Evolutionary conservation across 2,888 invertebrate species (phyloP).

Genomic region (Eustalomyia histrio): DNA sequence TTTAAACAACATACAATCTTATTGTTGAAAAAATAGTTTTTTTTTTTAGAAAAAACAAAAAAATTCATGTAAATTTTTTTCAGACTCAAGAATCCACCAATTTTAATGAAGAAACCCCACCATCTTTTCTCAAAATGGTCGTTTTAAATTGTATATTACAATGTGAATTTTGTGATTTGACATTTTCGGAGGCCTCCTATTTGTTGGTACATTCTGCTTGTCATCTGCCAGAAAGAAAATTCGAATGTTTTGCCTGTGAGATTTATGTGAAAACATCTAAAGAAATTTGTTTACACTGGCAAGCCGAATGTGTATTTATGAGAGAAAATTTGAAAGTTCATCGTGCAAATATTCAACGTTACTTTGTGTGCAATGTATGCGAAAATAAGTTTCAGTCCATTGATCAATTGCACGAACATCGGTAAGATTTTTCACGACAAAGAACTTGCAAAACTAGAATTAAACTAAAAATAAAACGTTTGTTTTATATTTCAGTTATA

Average conservation of each 20-base stretch:
- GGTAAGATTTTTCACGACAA: slow-evolving; percentile 69
- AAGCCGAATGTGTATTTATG: slow-evolving; percentile 78
- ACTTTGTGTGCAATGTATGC: slow-evolving; percentile 78
- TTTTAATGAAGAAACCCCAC: slow-evolving; percentile 64
- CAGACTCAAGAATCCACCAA: slow-evolving; percentile 13
- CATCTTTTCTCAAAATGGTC: slow-evolving; percentile 70
- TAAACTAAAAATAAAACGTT: neutral
- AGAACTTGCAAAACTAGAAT: neutral
- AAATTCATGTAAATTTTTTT: slow-evolving; percentile 1
- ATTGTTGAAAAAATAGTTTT: no score
- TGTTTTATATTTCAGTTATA: slow-evolving; percentile 72
- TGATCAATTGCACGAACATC: slow-evolving; percentile 77
- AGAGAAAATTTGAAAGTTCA: slow-evolving; percentile 73
- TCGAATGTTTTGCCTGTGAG: slow-evolving; percentile 79
- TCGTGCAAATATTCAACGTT: slow-evolving; percentile 70
- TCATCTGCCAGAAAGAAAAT: slow-evolving; percentile 74
- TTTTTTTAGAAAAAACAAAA: no score
- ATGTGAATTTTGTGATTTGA: slow-evolving; percentile 83
- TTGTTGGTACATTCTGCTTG: slow-evolving; percentile 77
- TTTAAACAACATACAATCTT: no score
- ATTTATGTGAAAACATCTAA: slow-evolving; percentile 80
- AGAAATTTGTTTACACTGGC: slow-evolving; percentile 82
- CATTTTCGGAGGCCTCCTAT: slow-evolving; percentile 81
- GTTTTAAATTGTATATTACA: slow-evolving; percentile 80
- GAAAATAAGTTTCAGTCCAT: slow-evolving; percentile 74